phyloP scores from a whole-genome alignment of 2,888 invertebrate species.

The Xanthostigma xanthostigma region DNA sequence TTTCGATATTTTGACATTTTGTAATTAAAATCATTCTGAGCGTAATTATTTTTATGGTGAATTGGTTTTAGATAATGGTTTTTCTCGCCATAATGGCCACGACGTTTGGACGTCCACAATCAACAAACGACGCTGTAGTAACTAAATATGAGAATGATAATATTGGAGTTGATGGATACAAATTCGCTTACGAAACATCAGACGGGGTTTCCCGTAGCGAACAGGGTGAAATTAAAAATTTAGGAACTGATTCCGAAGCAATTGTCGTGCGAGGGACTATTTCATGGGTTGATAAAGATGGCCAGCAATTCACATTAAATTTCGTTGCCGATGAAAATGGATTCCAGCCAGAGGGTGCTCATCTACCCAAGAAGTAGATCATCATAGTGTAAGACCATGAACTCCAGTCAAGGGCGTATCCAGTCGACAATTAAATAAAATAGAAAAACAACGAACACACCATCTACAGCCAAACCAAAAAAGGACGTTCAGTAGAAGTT shows the following conservation, averaged over 20 bases:
- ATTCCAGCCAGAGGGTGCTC: slow-evolving; percentile 30
- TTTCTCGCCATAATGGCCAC: slow-evolving; percentile 18
- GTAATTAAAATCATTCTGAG: too few species aligned
- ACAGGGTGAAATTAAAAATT: slow-evolving; percentile 34
- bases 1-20: too few species aligned
- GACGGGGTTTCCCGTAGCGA: slow-evolving; percentile 37
- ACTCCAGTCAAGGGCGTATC: too few species aligned
- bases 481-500: too few species aligned
- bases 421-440: too few species aligned
- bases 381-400: too few species aligned
- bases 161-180: slow-evolving; percentile 21
- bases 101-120: slow-evolving; percentile 16
- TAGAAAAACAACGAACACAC: too few species aligned
- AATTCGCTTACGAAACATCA: slow-evolving; percentile 17
- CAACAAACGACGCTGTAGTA: slow-evolving; percentile 18
- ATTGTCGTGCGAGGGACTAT: slow-evolving; percentile 34
- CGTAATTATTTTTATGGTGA: too few species aligned
- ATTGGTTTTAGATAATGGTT: slow-evolving; percentile 17
- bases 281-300: slow-evolving; percentile 38
- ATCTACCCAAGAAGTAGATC: slow-evolving; percentile 21
- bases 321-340: slow-evolving; percentile 30
- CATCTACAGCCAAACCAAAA: too few species aligned
- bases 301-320: slow-evolving; percentile 27
- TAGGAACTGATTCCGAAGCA: slow-evolving; percentile 35
- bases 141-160: slow-evolving; percentile 21